Evolutionary conservation across 2,888 invertebrate species (phyloP), one percentile per base, ranked within the genome.

Genomic region (Chrysopilus asiliformis): DNA sequence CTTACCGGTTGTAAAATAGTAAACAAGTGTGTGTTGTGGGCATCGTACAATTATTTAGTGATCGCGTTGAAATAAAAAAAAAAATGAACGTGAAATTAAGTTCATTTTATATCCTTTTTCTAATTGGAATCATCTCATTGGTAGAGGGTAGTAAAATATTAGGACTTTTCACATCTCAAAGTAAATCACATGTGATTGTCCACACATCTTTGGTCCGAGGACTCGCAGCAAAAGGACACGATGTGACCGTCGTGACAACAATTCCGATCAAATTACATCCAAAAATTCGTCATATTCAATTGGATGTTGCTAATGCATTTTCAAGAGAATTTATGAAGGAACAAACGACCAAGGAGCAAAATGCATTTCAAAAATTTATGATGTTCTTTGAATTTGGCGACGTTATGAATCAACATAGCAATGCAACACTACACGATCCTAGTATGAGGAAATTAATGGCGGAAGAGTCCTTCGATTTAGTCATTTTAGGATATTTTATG

Each of bases 121-220:
- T 22, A 22, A 22, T 22, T 8, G 10, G 6, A 22, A 8, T 8
- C 10, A 8, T 22, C 6, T 6, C 22, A 8, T 22, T 6, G 6
- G 22, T 22, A 56, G n/a, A n/a, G n/a, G n/a, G n/a, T n/a, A n/a
- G n/a, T n/a, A n/a, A n/a, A 39, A 55, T 61, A 26, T 42, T 62
- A 35, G 56, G 59, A 1, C 40, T 61, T 1, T 61, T 59, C 32
- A 57, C 59, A 30, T 56, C 56, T 10, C 50, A 51, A 34, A 51
- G 55, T 26, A 53, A 51, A 3, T 62, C 61, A 10, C 61, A 62
- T 49, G 34, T 58, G 12, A 57, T 61, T 12, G 51, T 60, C 1
- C 53, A 59, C 20, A 55, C 58, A 55, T 50, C 60, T 0, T 32
- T 53, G 3, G 50, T 49, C 33, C 52, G 51, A 36, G 45, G 51